phyloP scores from a whole-genome alignment of 2,888 invertebrate genomes.

The Merodon equestris region DNA sequence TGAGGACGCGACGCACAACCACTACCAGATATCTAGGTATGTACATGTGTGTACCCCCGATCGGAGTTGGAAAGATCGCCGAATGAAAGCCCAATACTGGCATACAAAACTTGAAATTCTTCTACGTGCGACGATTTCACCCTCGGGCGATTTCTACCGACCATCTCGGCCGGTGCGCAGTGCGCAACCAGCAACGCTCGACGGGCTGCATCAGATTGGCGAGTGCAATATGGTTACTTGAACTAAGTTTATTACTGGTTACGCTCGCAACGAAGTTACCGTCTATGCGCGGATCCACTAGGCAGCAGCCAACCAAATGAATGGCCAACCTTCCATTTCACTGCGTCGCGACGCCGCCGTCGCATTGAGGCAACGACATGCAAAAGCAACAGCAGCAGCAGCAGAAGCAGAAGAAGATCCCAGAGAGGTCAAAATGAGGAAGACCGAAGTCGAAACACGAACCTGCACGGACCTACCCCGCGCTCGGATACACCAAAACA shows the following conservation, averaged over 20 bases:
- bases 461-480: slow-evolving; percentile 62
- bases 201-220: slow-evolving; percentile 69
- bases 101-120: slow-evolving; percentile 64
- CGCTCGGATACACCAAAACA: slow-evolving; percentile 65
- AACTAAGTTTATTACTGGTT: slow-evolving; percentile 69
- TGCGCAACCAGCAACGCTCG: slow-evolving; percentile 48
- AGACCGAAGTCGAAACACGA: slow-evolving; percentile 69
- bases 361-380: no score
- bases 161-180: slow-evolving; percentile 37
- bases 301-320: slow-evolving; percentile 78
- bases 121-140: slow-evolving; percentile 69
- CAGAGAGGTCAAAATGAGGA: slow-evolving; percentile 69
- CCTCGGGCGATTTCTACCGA: slow-evolving; percentile 65
- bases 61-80: slow-evolving; percentile 38
- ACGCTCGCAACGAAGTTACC: slow-evolving; percentile 62
- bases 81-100: slow-evolving; percentile 56
- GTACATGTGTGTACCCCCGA: not conserved
- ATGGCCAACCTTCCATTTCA: slow-evolving; percentile 77
- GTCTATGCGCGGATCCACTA: slow-evolving; percentile 63
- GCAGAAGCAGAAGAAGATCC: slow-evolving; percentile 69
- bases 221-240: slow-evolving; percentile 66
- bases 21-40: slow-evolving; percentile 5
- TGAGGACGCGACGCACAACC: slow-evolving; percentile 49
- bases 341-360: slow-evolving; percentile 68
- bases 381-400: slow-evolving; percentile 69